Evolutionary conservation across 2,888 invertebrate species (phyloP).

Genomic region (Lithosia quadra): DNA sequence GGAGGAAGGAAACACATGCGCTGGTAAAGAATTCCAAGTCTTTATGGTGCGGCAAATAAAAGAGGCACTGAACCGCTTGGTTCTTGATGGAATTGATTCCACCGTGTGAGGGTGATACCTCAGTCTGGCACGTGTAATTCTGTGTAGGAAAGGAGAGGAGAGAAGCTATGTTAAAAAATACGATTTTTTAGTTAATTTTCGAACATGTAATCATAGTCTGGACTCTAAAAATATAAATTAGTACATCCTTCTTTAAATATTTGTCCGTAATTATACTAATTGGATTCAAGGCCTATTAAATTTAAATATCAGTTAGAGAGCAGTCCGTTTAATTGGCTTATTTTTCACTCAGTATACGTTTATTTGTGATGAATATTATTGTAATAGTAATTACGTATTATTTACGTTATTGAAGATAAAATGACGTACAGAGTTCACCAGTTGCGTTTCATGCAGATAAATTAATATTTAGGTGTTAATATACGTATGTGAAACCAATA

Average conservation of each 20-base stretch:
- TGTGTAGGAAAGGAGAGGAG: no score
- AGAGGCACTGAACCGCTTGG: no score
- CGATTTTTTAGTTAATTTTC: no score
- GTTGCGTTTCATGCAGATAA: neutral
- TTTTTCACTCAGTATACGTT: neutral
- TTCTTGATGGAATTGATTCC: no score
- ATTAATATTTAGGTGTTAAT: neutral
- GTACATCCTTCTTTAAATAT: neutral
- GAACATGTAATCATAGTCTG: no score
- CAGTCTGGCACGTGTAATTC: no score
- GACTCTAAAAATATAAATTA: neutral
- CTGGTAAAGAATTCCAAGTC: no score
- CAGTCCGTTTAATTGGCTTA: neutral
- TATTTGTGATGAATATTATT: slow-evolving; percentile 3
- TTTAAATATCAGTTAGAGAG: neutral
- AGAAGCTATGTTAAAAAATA: no score
- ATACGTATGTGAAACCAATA: neutral
- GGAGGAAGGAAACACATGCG: no score
- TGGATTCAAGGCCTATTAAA: neutral
- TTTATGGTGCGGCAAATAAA: no score
- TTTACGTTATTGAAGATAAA: neutral
- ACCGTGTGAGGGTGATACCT: no score
- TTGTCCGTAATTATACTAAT: slow-evolving; percentile 7
- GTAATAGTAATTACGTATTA: slow-evolving; percentile 6
- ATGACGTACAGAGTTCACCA: neutral